Base-by-base conservation (phyloP, 2,888 invertebrate species). In the Drosophila peninsularis region DNA sequence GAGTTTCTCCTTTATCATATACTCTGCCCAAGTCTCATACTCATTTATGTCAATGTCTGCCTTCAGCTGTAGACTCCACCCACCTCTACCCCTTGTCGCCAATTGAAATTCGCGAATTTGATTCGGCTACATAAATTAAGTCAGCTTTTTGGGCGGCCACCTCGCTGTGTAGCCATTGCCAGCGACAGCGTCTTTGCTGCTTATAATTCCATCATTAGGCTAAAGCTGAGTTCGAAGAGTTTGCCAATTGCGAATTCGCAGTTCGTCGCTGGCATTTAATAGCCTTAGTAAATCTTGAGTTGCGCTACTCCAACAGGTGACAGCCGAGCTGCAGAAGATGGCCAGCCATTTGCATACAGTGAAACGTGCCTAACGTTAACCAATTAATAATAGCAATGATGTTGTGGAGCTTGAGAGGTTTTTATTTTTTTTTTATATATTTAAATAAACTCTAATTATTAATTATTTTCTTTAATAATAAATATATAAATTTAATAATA, bases 111-210 rank as follows among this genome's bases (percentile, higher is more conserved):
- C 47, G 56, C 62, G 49, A 73, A 76, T 78, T 85, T 82, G 72
- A 82, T 77, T 78, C 75, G 71, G 73, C 68, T 65, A 74, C 78
- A 86, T 85, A 79, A 86, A 82, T 88, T 80, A 71, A 82, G 37
- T 55, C 78, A 78, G 69, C 55, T 53, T 74, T 70, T 61, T 55
- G 78, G 75, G 71, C 69, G 68, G 67, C 52, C 42, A 49, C 37
- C 56, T 11, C 27, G 36, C 32, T 5, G 37, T 44, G 34, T 27
- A 36, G 56, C 32, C 58, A 54, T 39, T 30, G 56, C 39, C 62
- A 44, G 32, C 56, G 52, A 34, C 55, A 44, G 53, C 42, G 34
- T 65, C 54, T 56, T 17, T 37, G 55, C 41, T 71, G 73, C 60
- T 62, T 68, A 68, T 70, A 77, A 79, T 75, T 79, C 73, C 60